phyloP scores from a whole-genome alignment of 2,888 invertebrate genomes.

The Harpagoxenus sublaevis region DNA sequence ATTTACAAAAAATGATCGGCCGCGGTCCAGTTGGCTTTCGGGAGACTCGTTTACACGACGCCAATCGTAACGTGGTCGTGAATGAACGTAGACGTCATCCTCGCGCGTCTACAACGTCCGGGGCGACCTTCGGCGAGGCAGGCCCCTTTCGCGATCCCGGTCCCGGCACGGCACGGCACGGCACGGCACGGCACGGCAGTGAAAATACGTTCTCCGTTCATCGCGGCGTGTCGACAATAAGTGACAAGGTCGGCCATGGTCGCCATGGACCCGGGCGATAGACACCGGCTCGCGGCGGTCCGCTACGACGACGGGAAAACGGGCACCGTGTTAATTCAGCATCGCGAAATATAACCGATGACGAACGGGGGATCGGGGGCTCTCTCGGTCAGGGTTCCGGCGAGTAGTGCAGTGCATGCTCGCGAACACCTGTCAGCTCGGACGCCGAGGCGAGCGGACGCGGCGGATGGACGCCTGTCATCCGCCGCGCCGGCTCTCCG shows the following conservation, averaged over 20 bases:
- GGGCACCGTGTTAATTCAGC: too few relatives aligned
- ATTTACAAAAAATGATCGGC: neutral
- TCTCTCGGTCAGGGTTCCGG: too few relatives aligned
- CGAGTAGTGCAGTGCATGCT: neutral
- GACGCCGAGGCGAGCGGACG: constrained; percentile 38
- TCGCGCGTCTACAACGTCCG: neutral
- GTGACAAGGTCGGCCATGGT: constrained; percentile 45
- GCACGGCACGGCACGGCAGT: too few relatives aligned
- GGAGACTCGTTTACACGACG: too few relatives aligned
- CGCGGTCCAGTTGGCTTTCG: neutral
- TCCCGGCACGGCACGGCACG: too few relatives aligned
- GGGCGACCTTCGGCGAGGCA: neutral
- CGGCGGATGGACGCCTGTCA: neutral
- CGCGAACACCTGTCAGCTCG: constrained; percentile 34
- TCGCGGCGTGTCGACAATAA: constrained; percentile 9
- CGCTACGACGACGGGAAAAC: too few relatives aligned
- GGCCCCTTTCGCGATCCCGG: neutral
- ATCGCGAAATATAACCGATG: too few relatives aligned
- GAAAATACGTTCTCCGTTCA: constrained; percentile 23
- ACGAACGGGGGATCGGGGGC: too few relatives aligned
- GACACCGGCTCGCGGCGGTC: too few relatives aligned
- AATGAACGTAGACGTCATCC: constrained; percentile 22
- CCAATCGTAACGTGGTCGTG: neutral
- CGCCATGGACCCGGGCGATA: constrained; percentile 7
- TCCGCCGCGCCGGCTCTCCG: constrained; percentile 12